These are phyloP conservation scores for Stegostoma tigrinum DNA, from an alignment of 2,113 vertebrate species.

Conservation along the genomic window DNA sequence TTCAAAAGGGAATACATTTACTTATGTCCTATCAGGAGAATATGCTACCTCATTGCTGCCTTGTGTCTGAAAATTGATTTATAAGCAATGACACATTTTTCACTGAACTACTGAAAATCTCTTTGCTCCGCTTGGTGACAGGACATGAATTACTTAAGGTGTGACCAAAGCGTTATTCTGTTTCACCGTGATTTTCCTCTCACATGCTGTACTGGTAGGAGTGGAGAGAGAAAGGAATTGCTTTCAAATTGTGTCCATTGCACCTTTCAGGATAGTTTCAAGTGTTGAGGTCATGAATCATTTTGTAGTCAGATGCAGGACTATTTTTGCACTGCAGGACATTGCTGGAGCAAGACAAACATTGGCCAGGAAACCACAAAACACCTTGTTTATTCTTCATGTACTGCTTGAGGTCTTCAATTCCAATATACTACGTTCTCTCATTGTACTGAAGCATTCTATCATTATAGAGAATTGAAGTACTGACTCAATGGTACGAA, in stretches of 20 bases:
- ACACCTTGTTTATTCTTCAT: background rate
- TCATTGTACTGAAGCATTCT: background rate
- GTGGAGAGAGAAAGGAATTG: background rate
- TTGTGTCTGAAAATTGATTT: too few relatives aligned
- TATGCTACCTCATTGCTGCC: background rate
- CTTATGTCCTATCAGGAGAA: background rate
- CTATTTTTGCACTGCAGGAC: background rate
- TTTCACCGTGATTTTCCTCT: background rate
- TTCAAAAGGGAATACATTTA: background rate
- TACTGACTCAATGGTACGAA: background rate
- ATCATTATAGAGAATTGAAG: background rate
- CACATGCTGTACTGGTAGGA: background rate
- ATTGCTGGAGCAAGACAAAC: background rate
- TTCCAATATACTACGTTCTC: background rate
- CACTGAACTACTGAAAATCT: background rate
- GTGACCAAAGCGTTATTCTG: background rate
- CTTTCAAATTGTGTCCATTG: background rate
- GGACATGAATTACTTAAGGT: background rate
- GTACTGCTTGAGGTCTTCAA: background rate
- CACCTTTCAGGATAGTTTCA: background rate
- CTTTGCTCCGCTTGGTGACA: background rate
- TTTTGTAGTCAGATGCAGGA: background rate
- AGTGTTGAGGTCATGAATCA: background rate
- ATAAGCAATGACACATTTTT: background rate
- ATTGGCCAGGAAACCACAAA: background rate